Conservation (phyloP, 2,797 vertebrate genomes). For the Cygnus olor region DNA sequence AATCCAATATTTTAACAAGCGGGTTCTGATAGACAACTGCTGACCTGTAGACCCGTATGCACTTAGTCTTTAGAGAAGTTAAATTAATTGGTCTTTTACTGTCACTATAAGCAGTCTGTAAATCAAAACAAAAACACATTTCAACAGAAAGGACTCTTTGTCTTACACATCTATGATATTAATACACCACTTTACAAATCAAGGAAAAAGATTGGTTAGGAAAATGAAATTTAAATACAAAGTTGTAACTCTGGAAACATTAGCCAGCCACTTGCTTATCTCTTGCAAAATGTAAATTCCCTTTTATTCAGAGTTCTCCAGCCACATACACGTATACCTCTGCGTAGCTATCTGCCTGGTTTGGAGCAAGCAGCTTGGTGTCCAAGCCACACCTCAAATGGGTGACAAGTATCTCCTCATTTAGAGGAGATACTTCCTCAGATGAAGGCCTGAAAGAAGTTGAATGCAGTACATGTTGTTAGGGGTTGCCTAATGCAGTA, state of each 20-base stretch:
- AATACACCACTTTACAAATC: not conserved
- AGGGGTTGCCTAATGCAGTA: not conserved
- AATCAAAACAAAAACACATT: not conserved
- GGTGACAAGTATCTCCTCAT: not conserved
- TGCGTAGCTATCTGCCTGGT: not conserved
- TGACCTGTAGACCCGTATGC: not conserved
- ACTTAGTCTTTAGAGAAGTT: not conserved
- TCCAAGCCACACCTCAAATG: not conserved
- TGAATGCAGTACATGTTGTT: not conserved
- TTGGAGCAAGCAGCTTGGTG: not conserved
- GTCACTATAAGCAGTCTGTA: not conserved
- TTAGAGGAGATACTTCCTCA: not conserved
- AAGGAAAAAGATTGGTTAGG: not conserved
- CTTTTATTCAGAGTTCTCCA: rapidly evolving
- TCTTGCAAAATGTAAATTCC: not conserved
- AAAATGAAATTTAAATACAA: not conserved
- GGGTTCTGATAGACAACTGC: not conserved
- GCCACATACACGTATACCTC: rapidly evolving
- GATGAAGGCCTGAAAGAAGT: not conserved
- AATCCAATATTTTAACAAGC: not conserved
- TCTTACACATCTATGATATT: not conserved
- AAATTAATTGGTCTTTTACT: not conserved
- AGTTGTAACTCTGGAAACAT: not conserved
- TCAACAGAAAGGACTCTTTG: not conserved
- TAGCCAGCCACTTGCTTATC: not conserved